Evolutionary conservation across 2,888 invertebrate species (phyloP).

Genomic region (Strigamia transsilvanica): DNA sequence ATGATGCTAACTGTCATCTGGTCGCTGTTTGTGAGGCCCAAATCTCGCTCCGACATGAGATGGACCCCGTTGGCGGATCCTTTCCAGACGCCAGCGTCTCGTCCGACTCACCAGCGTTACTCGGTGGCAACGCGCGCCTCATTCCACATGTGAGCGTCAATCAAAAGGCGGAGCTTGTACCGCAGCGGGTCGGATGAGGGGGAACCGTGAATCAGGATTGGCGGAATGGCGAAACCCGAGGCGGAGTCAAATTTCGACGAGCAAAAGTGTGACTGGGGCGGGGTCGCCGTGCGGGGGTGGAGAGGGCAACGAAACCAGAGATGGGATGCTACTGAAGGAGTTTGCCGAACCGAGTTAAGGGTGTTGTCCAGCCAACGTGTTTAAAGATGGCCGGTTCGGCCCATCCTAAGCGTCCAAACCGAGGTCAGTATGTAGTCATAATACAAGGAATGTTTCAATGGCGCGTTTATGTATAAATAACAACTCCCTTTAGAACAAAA

Average conservation of each 20-base stretch:
- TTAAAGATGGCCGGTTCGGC: neutral
- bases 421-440: neutral
- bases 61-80: constrained; percentile 34
- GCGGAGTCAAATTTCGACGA: neutral
- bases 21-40: constrained; percentile 39
- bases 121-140: constrained; percentile 40
- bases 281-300: neutral
- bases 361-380: neutral
- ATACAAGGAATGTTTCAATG: neutral
- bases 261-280: constrained; percentile 8
- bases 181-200: constrained; percentile 6
- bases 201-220: neutral
- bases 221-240: neutral
- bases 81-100: constrained; percentile 37
- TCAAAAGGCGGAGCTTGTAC: constrained; percentile 10
- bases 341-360: neutral
- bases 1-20: constrained; percentile 52
- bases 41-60: constrained; percentile 38
- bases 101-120: constrained; percentile 30
- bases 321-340: constrained; percentile 41
- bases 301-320: constrained; percentile 7
- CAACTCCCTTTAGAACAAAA: neutral
- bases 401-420: too few species aligned
- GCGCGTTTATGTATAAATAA: too few species aligned
- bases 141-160: constrained; percentile 29